phyloP scores from a whole-genome alignment of 2,797 vertebrate genomes.

The Anguilla anguilla region DNA sequence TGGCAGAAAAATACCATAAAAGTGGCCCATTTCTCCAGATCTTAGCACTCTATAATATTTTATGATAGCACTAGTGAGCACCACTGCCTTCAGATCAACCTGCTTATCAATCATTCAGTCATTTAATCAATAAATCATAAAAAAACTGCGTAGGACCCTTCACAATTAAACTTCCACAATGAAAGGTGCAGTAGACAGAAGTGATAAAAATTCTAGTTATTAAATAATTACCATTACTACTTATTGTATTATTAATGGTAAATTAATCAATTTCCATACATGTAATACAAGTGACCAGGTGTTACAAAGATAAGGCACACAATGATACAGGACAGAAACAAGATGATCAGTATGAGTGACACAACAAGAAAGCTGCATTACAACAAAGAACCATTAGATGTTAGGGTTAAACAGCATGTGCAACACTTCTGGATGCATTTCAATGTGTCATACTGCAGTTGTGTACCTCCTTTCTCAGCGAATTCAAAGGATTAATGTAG shows the following conservation, averaged over 20 bases:
- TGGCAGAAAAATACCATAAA: not conserved
- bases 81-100: not conserved
- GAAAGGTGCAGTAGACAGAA: not conserved
- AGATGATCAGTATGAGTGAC: not conserved
- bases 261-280: not conserved
- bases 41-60: not conserved
- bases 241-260: not conserved
- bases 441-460: not conserved
- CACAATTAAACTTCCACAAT: not conserved
- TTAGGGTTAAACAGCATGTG: not conserved
- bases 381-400: not conserved
- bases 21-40: not conserved
- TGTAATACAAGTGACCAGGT: not conserved
- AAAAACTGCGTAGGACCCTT: not conserved
- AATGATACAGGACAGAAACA: not conserved
- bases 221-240: not conserved
- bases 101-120: not conserved
- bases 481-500: not conserved
- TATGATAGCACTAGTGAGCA: not conserved
- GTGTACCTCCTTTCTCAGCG: not conserved
- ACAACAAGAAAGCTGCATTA: not conserved
- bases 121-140: not conserved
- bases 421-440: not conserved
- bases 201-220: not conserved
- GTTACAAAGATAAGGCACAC: not conserved